Evolutionary conservation across 2,113 vertebrate species (phyloP).

Genomic region (Ahaetulla prasina): DNA sequence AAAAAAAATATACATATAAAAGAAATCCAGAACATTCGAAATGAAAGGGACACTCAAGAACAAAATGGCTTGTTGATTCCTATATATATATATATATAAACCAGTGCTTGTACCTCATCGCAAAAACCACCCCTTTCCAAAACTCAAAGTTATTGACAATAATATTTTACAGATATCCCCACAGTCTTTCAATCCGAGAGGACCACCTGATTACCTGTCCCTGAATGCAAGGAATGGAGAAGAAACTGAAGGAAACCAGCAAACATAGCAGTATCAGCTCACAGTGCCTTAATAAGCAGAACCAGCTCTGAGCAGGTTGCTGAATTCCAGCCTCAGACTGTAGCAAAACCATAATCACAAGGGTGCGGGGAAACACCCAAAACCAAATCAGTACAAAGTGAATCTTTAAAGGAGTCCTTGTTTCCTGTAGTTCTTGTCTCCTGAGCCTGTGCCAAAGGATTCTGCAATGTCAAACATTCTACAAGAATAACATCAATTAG

Average conservation of each 20-base stretch:
- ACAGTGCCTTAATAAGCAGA: conserved; percentile 58
- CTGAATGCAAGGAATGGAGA: conserved; percentile 65
- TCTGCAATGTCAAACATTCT: conserved; percentile 60
- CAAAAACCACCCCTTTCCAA: not conserved
- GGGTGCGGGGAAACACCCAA: conserved; percentile 19
- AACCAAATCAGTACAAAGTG: conserved; percentile 42
- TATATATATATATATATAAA: not conserved
- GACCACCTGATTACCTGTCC: conserved; percentile 71
- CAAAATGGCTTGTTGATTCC: conserved; percentile 51
- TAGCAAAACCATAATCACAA: conserved; percentile 47
- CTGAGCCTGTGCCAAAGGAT: conserved; percentile 51
- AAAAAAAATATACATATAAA: not conserved
- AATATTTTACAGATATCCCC: conserved; percentile 23
- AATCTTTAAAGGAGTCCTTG: conserved; percentile 32
- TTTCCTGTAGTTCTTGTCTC: conserved; percentile 51
- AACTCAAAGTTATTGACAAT: conserved; percentile 33
- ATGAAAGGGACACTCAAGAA: conserved; percentile 10
- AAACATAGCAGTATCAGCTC: conserved; percentile 68
- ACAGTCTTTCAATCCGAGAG: conserved; percentile 28
- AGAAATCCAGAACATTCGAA: conserved; percentile 16
- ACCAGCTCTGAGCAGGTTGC: conserved; percentile 55
- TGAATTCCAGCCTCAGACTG: conserved; percentile 54
- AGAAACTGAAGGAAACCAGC: conserved; percentile 73
- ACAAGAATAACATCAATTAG: conserved; percentile 50
- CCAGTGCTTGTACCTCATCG: conserved; percentile 16